Evolutionary conservation across 2,797 vertebrate species (phyloP), one percentile per base, ranked within the genome.

Genomic region (Eulemur albifrons): DNA sequence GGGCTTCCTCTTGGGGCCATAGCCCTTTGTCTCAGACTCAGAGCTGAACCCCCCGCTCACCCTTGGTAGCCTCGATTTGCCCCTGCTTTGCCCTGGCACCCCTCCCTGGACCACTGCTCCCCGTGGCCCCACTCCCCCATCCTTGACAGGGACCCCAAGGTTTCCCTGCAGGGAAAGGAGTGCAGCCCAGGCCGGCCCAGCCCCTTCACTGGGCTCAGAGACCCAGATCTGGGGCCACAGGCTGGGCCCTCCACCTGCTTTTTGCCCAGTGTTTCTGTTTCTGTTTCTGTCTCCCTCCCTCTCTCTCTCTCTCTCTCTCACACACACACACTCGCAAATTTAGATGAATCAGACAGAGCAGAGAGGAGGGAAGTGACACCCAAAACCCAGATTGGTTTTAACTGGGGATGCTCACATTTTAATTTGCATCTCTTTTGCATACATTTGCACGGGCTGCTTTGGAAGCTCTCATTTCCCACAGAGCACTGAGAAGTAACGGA

Each of bases 391-490:
- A 38, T 20, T 27, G 18, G 40, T 50, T 91, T 80, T 87, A n/a
- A 95, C 21, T n/a, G 35, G 40, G 32, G 43, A 45, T 10, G 21
- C 21, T 59, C 35, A 17, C 1, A 1, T 32, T 84, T 94, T 38
- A 10, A 76, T 94, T 93, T 94, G 70, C 81, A 80, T 84, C 43
- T 96, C 63, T 75, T 94, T 86, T 90, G 91, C 86, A 83, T 67
- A 7, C 32, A 69, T 95, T 96, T 96, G 75, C 83, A 81, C 38
- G 11, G 21, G 45, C 27, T 25, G 17, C 30, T 54, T 32, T 61
- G 73, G 65, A 88, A 87, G 25, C 40, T 76, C 86, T 57, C 38
- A 15, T 57, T 89, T 86, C 79, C 75, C 79, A 50, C 35, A 95
- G 48, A 77, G 40, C 72, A 27, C 50, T 35, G 63, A 79, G 86